Percentiles rank a stretch among this genome's conserved stretches.
These are phyloP conservation scores for Aphaenogaster rudis DNA, from an alignment of 1,140 invertebrate species.

Conservation along the genomic window DNA sequence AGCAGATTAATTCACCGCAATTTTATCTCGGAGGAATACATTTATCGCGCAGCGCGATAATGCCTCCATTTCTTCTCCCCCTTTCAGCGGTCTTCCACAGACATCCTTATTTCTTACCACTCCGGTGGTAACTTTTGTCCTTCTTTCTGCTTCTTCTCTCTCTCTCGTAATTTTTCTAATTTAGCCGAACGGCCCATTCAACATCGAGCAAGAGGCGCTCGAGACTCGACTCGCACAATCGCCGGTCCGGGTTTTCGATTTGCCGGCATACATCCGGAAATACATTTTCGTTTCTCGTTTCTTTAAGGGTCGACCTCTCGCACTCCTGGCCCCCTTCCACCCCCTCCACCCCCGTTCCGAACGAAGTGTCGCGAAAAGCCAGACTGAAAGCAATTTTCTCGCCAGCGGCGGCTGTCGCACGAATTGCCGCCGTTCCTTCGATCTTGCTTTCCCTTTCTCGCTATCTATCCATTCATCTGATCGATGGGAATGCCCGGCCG, in stretches of 20 bases:
- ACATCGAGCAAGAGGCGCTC: slow-evolving; percentile 6
- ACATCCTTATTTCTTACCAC: slow-evolving; percentile 4
- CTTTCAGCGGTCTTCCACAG: neutral
- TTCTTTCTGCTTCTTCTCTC: neutral
- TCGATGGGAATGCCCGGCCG: slow-evolving; percentile 49
- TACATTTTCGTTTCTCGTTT: slow-evolving; percentile 81
- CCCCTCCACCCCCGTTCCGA: neutral
- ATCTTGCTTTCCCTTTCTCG: slow-evolving; percentile 69
- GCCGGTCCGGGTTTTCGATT: slow-evolving; percentile 79
- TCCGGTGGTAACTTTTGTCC: neutral
- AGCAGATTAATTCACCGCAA: neutral
- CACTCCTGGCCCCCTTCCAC: neutral
- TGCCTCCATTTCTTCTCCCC: neutral
- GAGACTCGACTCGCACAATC: slow-evolving; percentile 70
- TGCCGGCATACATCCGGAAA: slow-evolving; percentile 81
- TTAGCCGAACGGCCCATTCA: slow-evolving; percentile 50
- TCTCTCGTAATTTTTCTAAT: slow-evolving; percentile 50
- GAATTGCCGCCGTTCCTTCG: slow-evolving; percentile 67
- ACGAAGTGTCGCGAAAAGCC: slow-evolving; percentile 69
- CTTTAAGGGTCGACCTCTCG: slow-evolving; percentile 63
- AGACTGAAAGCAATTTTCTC: slow-evolving; percentile 82
- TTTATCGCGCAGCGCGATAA: slow-evolving; percentile 26
- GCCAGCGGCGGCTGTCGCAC: slow-evolving; percentile 42
- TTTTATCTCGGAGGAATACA: slow-evolving; percentile 25
- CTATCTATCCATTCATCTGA: slow-evolving; percentile 54